These are phyloP conservation scores for Merodon equestris DNA, from an alignment of 2,888 invertebrate species.

Conservation along the genomic window DNA sequence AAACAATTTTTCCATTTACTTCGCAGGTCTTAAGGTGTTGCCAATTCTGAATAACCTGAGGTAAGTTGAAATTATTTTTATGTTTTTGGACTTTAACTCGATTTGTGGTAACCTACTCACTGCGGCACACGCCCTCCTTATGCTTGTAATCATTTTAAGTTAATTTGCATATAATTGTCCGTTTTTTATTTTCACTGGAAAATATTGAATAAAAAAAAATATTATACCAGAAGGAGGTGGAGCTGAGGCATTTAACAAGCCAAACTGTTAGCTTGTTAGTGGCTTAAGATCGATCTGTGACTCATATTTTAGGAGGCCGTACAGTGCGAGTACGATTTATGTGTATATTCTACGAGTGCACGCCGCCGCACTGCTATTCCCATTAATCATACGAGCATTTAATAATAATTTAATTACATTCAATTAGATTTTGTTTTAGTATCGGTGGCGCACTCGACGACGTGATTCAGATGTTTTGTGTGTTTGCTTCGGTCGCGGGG, in stretches of 20 bases:
- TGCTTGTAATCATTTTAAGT: constrained; percentile 31
- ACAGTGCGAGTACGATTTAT: not conserved
- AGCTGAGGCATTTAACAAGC: constrained; percentile 31
- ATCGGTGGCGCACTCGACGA: constrained; percentile 35
- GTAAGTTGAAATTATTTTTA: constrained; percentile 80
- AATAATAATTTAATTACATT: constrained; percentile 41
- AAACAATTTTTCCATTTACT: constrained; percentile 38
- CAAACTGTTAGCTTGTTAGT: constrained; percentile 36
- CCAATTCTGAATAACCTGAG: constrained; percentile 91
- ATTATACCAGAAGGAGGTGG: constrained; percentile 51
- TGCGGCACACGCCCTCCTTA: constrained; percentile 29
- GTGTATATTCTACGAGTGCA: constrained; percentile 6
- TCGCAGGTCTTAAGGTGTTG: constrained; percentile 90
- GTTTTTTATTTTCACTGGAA: constrained; percentile 9
- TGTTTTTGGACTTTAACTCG: too few relatives aligned
- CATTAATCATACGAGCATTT: constrained; percentile 38
- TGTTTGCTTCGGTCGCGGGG: not conserved
- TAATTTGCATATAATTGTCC: constrained; percentile 41
- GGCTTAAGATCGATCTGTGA: not conserved
- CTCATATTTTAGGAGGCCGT: constrained; percentile 1
- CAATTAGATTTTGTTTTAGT: constrained; percentile 47
- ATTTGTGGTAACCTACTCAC: constrained; percentile 14
- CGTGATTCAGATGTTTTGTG: constrained; percentile 26
- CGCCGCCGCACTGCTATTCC: constrained; percentile 14
- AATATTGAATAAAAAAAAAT: constrained; percentile 3